Evolutionary conservation across 1,140 invertebrate species (phyloP), one percentile per base, ranked within the genome.

Genomic region (Penaeus chinensis): DNA sequence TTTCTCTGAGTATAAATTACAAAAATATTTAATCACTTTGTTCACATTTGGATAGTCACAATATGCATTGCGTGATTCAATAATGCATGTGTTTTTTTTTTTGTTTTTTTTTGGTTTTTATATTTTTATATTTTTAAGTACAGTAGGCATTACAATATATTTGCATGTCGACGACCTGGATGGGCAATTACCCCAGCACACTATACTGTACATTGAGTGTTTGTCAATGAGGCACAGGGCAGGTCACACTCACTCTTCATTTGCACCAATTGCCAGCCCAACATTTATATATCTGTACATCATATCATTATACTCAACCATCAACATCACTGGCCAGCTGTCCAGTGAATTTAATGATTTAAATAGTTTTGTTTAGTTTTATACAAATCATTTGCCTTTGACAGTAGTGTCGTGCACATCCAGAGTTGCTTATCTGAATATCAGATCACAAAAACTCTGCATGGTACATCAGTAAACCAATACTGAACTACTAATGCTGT

Each of bases 1-100:
- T 87, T 87, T 87, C 86, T 87, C 69, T 27, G 74, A 87, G 86
- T 87, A 87, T 87, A 87, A 83, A 87, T 87, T 87, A 87, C 86
- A 87, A 87, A 87, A 87, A 87, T 87, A 87, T 87, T 82, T 77
- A 87, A 87, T 87, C 86, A 87, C 86, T 87, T 87, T 87, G 66
- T 87, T 87, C 86, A 87, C 74, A 83, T 87, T 82, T 87, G 80
- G 80, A 82, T 87, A 87, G 86, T 87, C 86, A 87, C 86, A 87
- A 82, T 87, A 82, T 82, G 86, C 86, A 87, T 63, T 82, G 78
- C 81, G 86, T 87, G 86, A 82, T 82, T 87, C 62, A 60, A 82
- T 82, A 82, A 87, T 63, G 86, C 86, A 82, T 66, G 77, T 86
- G 79, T 86, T 61, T 86, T 62, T 85, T 77, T 85, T 78, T 79